Conservation (phyloP, 1,140 invertebrate genomes). For the Drosophila lowei region DNA sequence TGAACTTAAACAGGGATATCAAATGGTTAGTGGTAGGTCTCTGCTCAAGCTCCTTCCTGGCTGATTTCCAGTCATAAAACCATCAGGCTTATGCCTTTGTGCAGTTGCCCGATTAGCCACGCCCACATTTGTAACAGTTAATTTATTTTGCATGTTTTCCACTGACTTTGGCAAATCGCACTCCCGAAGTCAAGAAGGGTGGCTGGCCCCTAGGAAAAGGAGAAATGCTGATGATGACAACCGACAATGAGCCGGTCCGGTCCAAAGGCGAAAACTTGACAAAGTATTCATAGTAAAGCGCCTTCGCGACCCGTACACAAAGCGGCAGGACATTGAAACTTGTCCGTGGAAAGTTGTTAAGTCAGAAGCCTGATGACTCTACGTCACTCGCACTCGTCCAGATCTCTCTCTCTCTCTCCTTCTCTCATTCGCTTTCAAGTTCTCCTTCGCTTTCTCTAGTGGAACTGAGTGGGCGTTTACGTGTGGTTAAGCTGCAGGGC, state of each 20-base stretch:
- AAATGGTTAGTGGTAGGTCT: neutral
- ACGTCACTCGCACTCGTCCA: conserved; percentile 42
- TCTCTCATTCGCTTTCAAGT: neutral
- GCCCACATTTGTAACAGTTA: conserved; percentile 62
- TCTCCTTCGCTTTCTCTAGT: conserved; percentile 6
- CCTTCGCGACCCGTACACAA: conserved; percentile 27
- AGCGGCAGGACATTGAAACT: conserved; percentile 66
- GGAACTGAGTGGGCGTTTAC: conserved; percentile 42
- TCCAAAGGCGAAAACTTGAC: conserved; percentile 74
- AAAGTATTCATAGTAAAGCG: conserved; percentile 72
- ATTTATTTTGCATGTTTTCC: conserved; percentile 63
- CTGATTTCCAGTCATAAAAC: conserved; percentile 26
- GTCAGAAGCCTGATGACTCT: conserved; percentile 75
- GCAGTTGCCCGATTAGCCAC: neutral
- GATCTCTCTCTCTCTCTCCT: conserved; percentile 8
- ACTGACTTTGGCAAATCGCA: conserved; percentile 64
- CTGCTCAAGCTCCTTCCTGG: neutral
- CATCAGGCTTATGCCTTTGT: conserved; percentile 8
- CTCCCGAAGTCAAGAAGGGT: conserved; percentile 15
- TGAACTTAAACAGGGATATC: conserved; percentile 31
- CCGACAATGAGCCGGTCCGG: conserved; percentile 39
- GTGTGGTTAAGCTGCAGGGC: conserved; percentile 39
- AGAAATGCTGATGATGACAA: conserved; percentile 53
- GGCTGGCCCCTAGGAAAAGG: conserved; percentile 15
- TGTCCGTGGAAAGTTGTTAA: conserved; percentile 77